These are phyloP conservation scores for Odontothrips loti DNA, from an alignment of 2,888 invertebrate genomes.

Conservation along the genomic window DNA sequence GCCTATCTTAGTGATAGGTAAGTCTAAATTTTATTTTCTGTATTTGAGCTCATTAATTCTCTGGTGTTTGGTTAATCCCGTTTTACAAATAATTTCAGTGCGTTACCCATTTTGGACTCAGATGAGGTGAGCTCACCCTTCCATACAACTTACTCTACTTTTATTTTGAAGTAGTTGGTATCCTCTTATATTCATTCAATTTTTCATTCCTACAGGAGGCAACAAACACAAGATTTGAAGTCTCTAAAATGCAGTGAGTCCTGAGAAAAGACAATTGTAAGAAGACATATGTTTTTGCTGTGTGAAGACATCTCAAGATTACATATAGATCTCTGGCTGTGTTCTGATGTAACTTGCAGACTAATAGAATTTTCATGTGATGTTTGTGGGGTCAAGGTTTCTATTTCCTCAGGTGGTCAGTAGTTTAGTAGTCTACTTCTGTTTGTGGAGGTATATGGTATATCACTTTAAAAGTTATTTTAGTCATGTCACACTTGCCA, in stretches of 20 bases:
- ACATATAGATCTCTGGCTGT: neutral
- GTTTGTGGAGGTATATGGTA: too few species aligned
- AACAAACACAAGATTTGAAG: slow-evolving; percentile 78
- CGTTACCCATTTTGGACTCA: slow-evolving; percentile 66
- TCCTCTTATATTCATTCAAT: slow-evolving; percentile 22
- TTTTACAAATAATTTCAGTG: slow-evolving; percentile 41
- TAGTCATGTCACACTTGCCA: too few species aligned
- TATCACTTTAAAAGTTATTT: too few species aligned
- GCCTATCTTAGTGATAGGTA: slow-evolving; percentile 65
- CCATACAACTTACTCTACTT: neutral
- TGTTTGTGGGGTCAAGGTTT: neutral
- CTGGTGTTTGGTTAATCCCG: too few species aligned
- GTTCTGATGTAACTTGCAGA: neutral
- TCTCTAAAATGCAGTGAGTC: slow-evolving; percentile 78
- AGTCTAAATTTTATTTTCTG: slow-evolving; percentile 39
- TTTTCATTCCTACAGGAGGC: slow-evolving; percentile 55
- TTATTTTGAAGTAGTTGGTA: slow-evolving; percentile 25
- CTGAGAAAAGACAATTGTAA: neutral
- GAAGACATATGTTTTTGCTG: neutral
- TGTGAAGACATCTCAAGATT: neutral
- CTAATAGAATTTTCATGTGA: neutral
- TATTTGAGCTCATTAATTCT: neutral
- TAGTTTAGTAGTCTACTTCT: too few species aligned
- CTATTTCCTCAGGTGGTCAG: too few species aligned
- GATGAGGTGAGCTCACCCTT: slow-evolving; percentile 54